phyloP scores from a whole-genome alignment of 1,140 invertebrate genomes.

The Globodera ellingtonae region DNA sequence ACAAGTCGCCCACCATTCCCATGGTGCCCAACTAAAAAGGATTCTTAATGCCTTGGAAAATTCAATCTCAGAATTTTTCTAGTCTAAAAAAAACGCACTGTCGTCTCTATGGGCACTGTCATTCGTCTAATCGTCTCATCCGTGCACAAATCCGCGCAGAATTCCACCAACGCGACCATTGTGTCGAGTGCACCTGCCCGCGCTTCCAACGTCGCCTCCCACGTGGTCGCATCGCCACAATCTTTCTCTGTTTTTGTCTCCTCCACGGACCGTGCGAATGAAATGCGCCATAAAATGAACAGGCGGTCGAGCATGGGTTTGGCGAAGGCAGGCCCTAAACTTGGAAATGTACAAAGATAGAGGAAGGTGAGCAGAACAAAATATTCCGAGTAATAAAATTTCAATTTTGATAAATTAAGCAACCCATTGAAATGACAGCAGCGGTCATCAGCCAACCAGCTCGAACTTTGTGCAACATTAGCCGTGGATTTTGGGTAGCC shows the following conservation, averaged over 20 bases:
- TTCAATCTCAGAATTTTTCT: neutral
- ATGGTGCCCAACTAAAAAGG: constrained; percentile 37
- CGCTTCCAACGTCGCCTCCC: constrained; percentile 95
- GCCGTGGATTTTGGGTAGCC: constrained; percentile 85
- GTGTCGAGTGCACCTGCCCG: constrained; percentile 86
- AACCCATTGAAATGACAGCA: constrained; percentile 91
- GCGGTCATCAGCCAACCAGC: constrained; percentile 96
- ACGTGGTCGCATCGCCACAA: constrained; percentile 94
- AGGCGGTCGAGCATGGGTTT: constrained; percentile 85
- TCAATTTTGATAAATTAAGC: neutral
- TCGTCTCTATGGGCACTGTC: constrained; percentile 32
- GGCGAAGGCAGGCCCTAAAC: constrained; percentile 80
- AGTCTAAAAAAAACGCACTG: neutral
- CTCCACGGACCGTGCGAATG: constrained; percentile 90
- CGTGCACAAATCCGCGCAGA: constrained; percentile 85
- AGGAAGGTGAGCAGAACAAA: too few relatives aligned
- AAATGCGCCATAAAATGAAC: constrained; percentile 92
- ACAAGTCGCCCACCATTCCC: constrained; percentile 47
- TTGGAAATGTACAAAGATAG: too few relatives aligned
- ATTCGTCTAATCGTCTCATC: constrained; percentile 86
- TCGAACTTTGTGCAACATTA: constrained; percentile 90
- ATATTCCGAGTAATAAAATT: neutral
- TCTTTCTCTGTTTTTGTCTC: constrained; percentile 91
- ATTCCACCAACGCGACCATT: constrained; percentile 81
- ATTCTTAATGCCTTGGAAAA: neutral